These are phyloP conservation scores for Philypnodon macrostomus DNA, from an alignment of 2,797 vertebrate species.

Conservation along the genomic window DNA sequence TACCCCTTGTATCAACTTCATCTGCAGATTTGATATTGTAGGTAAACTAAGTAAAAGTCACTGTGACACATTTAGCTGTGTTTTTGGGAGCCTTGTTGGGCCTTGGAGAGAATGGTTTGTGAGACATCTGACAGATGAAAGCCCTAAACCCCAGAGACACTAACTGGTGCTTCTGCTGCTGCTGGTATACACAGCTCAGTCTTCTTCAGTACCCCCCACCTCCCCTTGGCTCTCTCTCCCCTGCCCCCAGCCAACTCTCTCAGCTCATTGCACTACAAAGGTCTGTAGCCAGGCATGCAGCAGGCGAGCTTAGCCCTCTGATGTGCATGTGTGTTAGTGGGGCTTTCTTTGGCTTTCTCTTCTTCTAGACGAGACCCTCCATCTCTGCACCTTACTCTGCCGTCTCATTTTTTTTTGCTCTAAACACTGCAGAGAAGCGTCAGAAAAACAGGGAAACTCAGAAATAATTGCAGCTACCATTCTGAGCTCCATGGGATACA, in stretches of 20 bases:
- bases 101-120: constrained; percentile 44
- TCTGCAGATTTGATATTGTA: constrained; percentile 1
- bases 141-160: constrained; percentile 55
- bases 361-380: constrained; percentile 33
- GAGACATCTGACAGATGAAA: constrained; percentile 72
- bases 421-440: constrained; percentile 45
- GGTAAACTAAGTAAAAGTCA: no score
- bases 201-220: constrained; percentile 22
- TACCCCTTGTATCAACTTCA: no score
- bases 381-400: constrained; percentile 32
- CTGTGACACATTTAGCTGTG: constrained; percentile 19
- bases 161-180: constrained; percentile 65
- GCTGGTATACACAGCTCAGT: no score
- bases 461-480: constrained; percentile 53
- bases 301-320: constrained; percentile 60
- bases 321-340: constrained; percentile 43
- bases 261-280: constrained; percentile 79
- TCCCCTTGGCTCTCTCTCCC: constrained; percentile 30
- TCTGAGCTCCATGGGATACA: constrained; percentile 13
- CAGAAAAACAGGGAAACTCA: constrained; percentile 19
- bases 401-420: constrained; percentile 37
- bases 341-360: constrained; percentile 14
- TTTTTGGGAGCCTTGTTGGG: constrained; percentile 27
- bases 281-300: constrained; percentile 54
- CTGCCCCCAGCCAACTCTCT: constrained; percentile 53